Base-by-base conservation (phyloP, 2,888 invertebrate genomes). In the Metacarcinus magister region DNA sequence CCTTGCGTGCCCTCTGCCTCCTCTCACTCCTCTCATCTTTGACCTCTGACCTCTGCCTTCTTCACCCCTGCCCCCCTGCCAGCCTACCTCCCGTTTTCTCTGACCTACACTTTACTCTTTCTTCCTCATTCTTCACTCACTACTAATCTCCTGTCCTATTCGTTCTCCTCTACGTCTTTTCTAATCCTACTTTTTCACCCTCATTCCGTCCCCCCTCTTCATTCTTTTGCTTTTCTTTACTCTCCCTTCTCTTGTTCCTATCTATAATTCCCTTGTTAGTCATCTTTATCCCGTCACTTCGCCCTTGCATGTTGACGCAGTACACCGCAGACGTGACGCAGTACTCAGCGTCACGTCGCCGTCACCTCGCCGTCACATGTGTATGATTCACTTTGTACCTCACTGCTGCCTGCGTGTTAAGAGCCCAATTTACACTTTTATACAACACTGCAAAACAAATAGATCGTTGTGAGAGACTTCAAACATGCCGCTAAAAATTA, bases 71-170 rank as follows among this genome's bases (percentile, higher is more conserved):
- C n/a, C 23, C 75, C 67, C 75, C 75, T 75, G 75, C 28, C 23
- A n/a, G 75, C 75, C 75, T n/a, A n/a, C 23, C 28, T 75, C 75
- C 28, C 75, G 19, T 75, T n/a, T 23, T 75, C 75, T 5, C 23
- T 75, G 75, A 75, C 75, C 75, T 75, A 75, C 7, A 75, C 75
- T n/a, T n/a, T 28, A n/a, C 75, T n/a, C n/a, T n/a, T n/a, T n/a
- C 23, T 8, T 75, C 75, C 75, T 7, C 75, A 23, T 75, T n/a
- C n/a, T n/a, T n/a, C n/a, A n/a, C n/a, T n/a, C n/a, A n/a, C n/a
- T n/a, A n/a, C n/a, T n/a, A n/a, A n/a, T n/a, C n/a, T n/a, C n/a
- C n/a, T n/a, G n/a, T n/a, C n/a, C n/a, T n/a, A n/a, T n/a, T n/a
- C n/a, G n/a, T 75, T n/a, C 75, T 75, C 75, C 8, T 75, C 75